Evolutionary conservation across 2,113 vertebrate species (phyloP).

Genomic region (Eonycteris spelaea): DNA sequence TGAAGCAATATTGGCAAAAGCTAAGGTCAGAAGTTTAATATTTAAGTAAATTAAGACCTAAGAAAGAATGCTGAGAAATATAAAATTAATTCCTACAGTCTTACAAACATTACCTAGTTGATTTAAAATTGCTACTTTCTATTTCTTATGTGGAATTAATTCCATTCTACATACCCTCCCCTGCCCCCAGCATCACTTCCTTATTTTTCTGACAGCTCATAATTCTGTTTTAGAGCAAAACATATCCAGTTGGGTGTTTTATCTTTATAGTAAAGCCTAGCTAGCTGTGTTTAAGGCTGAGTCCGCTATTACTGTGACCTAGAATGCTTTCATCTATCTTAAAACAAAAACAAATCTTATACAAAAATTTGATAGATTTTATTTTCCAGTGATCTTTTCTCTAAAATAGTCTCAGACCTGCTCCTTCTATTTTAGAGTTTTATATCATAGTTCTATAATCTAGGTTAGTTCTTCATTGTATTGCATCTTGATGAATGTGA

Average conservation of each 20-base stretch:
- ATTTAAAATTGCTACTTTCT: not conserved
- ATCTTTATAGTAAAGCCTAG: not conserved
- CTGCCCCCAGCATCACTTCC: not conserved
- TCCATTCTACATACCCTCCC: not conserved
- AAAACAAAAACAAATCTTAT: not conserved
- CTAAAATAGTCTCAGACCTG: not conserved
- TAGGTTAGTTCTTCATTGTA: not conserved
- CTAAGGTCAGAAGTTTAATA: not conserved
- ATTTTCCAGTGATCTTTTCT: not conserved
- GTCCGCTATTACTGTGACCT: not conserved
- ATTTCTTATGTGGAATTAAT: not conserved
- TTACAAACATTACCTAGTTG: not conserved
- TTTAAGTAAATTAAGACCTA: not conserved
- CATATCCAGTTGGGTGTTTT: not conserved
- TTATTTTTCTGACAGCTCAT: not conserved
- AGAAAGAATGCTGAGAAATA: constrained; percentile 22
- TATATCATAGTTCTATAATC: not conserved
- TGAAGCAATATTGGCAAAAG: not conserved
- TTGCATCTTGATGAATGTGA: not conserved
- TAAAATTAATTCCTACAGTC: not conserved
- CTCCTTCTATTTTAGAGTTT: not conserved
- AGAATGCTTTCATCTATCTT: not conserved
- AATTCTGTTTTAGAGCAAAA: not conserved
- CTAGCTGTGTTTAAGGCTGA: not conserved
- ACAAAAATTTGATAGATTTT: not conserved